These are phyloP conservation scores for Anagyrus pseudococci DNA, from an alignment of 2,888 invertebrate genomes.

Conservation along the genomic window DNA sequence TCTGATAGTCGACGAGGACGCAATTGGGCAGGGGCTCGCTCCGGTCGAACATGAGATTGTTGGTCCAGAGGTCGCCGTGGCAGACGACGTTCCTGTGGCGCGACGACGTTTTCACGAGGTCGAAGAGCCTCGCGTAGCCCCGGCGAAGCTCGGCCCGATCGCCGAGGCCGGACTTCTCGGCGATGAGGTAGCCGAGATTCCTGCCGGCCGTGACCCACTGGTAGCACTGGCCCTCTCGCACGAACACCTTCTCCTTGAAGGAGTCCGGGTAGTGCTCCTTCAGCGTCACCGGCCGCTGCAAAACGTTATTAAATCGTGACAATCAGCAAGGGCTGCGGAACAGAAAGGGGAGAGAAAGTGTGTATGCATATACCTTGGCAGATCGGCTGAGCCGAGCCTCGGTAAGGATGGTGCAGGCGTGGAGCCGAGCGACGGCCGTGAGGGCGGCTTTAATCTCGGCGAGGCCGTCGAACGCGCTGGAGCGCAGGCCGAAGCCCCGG, in stretches of 20 bases:
- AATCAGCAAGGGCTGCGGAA: too few relatives aligned
- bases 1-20: constrained; percentile 74
- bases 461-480: constrained; percentile 44
- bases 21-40: constrained; percentile 67
- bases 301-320: too few relatives aligned
- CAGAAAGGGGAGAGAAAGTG: too few relatives aligned
- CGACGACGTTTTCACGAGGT: constrained; percentile 41
- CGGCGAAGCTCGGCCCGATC: too few relatives aligned
- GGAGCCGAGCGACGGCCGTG: constrained; percentile 48
- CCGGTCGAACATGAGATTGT: constrained; percentile 67
- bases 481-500: constrained; percentile 48
- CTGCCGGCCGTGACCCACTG: too few relatives aligned
- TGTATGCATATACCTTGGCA: too few relatives aligned
- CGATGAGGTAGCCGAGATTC: not conserved
- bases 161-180: constrained; percentile 1
- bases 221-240: too few relatives aligned
- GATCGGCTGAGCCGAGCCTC: constrained; percentile 41
- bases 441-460: constrained; percentile 43
- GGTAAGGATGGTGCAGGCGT: constrained; percentile 48
- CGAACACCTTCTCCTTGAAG: too few relatives aligned
- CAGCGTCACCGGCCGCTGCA: constrained; percentile 15
- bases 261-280: too few relatives aligned
- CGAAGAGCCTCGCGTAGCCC: too few relatives aligned
- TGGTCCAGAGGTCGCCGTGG: constrained; percentile 72
- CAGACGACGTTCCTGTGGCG: too few relatives aligned